A percentile compares a stretch with the other conserved stretches of the same genome.
Evolutionary conservation across 2,888 invertebrate genomes (phyloP).

Genomic region (Hirudinaria manillensis): DNA sequence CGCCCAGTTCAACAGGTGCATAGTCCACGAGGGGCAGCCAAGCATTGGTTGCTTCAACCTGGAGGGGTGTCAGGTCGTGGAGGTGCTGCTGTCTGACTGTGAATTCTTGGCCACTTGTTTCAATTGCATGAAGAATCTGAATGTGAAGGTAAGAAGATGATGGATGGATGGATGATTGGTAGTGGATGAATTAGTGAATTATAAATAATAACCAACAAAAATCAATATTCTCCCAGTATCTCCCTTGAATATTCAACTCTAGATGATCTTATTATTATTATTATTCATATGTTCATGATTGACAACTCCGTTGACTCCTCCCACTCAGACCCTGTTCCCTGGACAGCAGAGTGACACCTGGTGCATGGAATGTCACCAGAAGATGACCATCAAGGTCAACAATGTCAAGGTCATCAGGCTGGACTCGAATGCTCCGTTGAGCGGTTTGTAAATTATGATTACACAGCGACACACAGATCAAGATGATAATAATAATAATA

Average conservation of each 20-base stretch:
- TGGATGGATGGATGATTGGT: neutral
- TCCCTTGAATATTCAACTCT: too few species aligned
- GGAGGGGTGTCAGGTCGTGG: constrained; percentile 50
- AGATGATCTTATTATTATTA: too few species aligned
- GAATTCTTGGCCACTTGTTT: constrained; percentile 49
- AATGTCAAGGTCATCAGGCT: constrained; percentile 42
- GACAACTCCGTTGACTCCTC: too few species aligned
- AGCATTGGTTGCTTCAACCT: constrained; percentile 52
- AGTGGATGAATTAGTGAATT: neutral
- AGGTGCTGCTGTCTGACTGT: constrained; percentile 51
- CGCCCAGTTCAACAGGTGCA: constrained; percentile 46
- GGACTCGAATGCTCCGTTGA: neutral
- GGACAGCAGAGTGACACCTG: constrained; percentile 50
- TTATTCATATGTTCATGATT: too few species aligned
- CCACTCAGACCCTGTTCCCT: constrained; percentile 48
- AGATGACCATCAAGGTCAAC: constrained; percentile 50
- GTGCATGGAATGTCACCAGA: constrained; percentile 53
- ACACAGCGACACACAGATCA: neutral
- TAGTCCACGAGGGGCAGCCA: constrained; percentile 50
- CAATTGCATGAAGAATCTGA: constrained; percentile 50
- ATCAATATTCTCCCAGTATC: too few species aligned
- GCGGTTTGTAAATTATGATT: neutral
- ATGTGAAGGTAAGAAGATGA: constrained; percentile 44
- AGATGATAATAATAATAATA: neutral
- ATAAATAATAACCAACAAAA: neutral